Percentiles rank a stretch among this genome's conserved stretches.
Conservation (phyloP, 2,113 vertebrate genomes). For the Carlito syrichta region DNA sequence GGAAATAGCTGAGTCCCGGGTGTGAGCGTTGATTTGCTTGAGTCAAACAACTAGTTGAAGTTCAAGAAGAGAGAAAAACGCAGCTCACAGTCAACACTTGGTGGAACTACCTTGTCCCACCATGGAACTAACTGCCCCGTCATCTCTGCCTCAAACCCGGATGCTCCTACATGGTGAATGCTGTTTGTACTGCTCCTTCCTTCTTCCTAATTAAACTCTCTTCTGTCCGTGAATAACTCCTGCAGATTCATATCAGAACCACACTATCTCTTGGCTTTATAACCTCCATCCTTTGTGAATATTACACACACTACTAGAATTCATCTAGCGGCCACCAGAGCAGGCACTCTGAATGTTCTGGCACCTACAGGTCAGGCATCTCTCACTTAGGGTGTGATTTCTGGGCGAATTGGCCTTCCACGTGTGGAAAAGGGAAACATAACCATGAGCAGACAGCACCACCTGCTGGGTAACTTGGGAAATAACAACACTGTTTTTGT, state of each 20-base stretch:
- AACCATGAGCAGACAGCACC: neutral
- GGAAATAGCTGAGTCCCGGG: no score
- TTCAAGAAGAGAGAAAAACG: neutral
- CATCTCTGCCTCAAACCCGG: neutral
- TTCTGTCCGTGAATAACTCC: neutral
- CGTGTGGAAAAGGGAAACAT: neutral
- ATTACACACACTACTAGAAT: fast-evolving
- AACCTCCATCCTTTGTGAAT: neutral
- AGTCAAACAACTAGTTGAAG: neutral
- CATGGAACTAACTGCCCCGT: fast-evolving
- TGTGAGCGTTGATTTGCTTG: fast-evolving
- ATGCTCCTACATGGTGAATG: neutral
- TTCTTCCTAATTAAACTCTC: neutral
- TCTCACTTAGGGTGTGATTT: neutral
- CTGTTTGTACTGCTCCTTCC: neutral
- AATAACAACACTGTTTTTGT: neutral
- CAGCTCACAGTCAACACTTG: fast-evolving
- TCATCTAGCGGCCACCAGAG: neutral
- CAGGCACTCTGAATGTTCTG: neutral
- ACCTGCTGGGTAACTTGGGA: neutral
- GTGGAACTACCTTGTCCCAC: neutral
- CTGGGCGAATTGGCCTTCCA: neutral
- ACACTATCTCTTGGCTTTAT: fast-evolving
- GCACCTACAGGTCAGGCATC: neutral
- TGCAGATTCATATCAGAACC: neutral